phyloP scores from a whole-genome alignment of 2,797 vertebrate species.

The Hephaestus fuliginosus region DNA sequence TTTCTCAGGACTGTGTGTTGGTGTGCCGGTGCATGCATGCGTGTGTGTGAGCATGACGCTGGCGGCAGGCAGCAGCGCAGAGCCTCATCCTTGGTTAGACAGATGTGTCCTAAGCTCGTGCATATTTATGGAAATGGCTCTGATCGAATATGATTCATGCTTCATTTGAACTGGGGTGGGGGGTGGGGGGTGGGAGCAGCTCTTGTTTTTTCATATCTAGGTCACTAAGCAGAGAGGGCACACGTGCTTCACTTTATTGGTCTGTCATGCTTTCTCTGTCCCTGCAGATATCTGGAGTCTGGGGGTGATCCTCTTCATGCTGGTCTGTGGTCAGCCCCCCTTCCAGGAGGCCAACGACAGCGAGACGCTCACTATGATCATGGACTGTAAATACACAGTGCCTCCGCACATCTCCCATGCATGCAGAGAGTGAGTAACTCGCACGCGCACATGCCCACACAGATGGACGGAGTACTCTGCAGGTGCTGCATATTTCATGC shows the following conservation, averaged over 20 bases:
- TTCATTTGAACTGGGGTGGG: slow-evolving; percentile 59
- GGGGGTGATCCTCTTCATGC: slow-evolving; percentile 93
- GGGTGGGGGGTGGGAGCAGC: background rate
- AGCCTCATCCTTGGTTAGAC: slow-evolving; percentile 57
- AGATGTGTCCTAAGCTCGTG: slow-evolving; percentile 62
- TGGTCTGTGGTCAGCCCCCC: slow-evolving; percentile 93
- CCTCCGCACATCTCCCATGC: slow-evolving; percentile 86
- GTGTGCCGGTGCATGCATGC: slow-evolving; percentile 13
- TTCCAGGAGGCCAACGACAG: slow-evolving; percentile 95
- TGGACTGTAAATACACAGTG: slow-evolving; percentile 93
- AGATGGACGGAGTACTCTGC: slow-evolving; percentile 69
- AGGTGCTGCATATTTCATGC: slow-evolving; percentile 85
- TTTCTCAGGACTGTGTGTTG: slow-evolving; percentile 51
- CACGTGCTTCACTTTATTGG: slow-evolving; percentile 17
- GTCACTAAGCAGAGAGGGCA: slow-evolving; percentile 66
- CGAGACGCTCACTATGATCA: slow-evolving; percentile 95
- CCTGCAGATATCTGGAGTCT: slow-evolving; percentile 92
- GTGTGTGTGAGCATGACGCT: slow-evolving; percentile 27
- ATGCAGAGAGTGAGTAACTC: slow-evolving; percentile 88
- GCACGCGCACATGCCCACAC: slow-evolving; percentile 36
- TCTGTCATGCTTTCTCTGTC: slow-evolving; percentile 25
- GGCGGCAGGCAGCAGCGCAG: slow-evolving; percentile 41
- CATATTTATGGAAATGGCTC: slow-evolving; percentile 66
- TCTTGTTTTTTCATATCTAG: slow-evolving; percentile 57
- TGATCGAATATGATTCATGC: slow-evolving; percentile 71